Conservation (phyloP, 2,888 invertebrate species). For the Agrilus mali region DNA sequence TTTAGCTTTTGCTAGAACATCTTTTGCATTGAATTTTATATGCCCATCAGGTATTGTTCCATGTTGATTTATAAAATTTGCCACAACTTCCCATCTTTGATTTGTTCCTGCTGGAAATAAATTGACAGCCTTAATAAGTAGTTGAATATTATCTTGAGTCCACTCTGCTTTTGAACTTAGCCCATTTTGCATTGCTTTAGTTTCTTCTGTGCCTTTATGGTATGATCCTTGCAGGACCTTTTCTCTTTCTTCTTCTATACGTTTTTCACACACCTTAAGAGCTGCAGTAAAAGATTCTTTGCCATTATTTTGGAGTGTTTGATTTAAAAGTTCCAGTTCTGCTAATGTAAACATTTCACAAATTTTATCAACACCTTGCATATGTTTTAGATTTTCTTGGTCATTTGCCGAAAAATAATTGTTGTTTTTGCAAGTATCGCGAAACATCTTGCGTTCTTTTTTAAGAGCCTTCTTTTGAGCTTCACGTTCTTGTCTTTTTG, state of each 20-base stretch:
- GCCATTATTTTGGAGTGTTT: constrained; percentile 51
- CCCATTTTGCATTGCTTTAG: constrained; percentile 33
- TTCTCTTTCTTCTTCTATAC: constrained; percentile 64
- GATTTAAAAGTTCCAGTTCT: constrained; percentile 67
- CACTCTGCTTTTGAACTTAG: constrained; percentile 51
- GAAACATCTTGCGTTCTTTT: constrained; percentile 69
- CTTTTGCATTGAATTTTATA: constrained; percentile 65
- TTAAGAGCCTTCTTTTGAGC: constrained; percentile 73
- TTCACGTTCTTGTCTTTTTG: constrained; percentile 74
- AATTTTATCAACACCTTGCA: constrained; percentile 86
- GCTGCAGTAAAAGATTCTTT: constrained; percentile 53
- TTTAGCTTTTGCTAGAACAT: constrained; percentile 91
- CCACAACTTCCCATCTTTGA: constrained; percentile 88
- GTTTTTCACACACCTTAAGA: constrained; percentile 58
- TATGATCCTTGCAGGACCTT: constrained; percentile 42
- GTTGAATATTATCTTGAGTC: constrained; percentile 74
- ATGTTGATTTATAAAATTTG: constrained; percentile 90
- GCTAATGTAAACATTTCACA: constrained; percentile 65
- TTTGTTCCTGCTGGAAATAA: constrained; percentile 95
- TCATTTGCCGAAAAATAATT: constrained; percentile 67
- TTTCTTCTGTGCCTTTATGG: constrained; percentile 31
- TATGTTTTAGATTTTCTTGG: constrained; percentile 62
- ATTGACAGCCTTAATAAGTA: constrained; percentile 94
- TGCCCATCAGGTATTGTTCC: constrained; percentile 45
- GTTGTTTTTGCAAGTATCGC: constrained; percentile 68